phyloP scores from a whole-genome alignment of 2,113 vertebrate species.

The Sminthopsis crassicaudata region DNA sequence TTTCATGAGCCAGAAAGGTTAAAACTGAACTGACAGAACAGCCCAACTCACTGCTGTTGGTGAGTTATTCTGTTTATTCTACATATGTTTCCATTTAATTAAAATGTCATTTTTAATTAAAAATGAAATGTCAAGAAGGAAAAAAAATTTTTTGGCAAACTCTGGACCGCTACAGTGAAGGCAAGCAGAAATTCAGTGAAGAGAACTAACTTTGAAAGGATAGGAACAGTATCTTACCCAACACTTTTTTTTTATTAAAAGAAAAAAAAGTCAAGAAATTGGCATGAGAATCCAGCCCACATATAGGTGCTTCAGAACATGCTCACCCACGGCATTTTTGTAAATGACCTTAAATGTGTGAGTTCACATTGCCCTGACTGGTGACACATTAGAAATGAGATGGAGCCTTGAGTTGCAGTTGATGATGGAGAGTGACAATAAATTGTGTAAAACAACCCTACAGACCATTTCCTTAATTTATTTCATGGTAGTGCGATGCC shows the following conservation, averaged over 20 bases:
- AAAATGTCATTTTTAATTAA: conserved; percentile 83
- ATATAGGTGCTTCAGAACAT: conserved; percentile 15
- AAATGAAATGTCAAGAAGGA: conserved; percentile 78
- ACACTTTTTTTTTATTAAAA: conserved; percentile 28
- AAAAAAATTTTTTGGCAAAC: conserved; percentile 68
- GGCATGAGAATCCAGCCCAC: background rate
- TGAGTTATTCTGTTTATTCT: conserved; percentile 75
- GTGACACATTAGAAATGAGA: conserved; percentile 46
- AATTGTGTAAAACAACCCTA: conserved; percentile 55
- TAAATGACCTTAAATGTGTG: conserved; percentile 22
- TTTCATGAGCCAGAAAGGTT: conserved; percentile 68
- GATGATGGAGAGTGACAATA: conserved; percentile 55
- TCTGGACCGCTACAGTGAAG: conserved; percentile 33
- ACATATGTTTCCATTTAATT: conserved; percentile 76
- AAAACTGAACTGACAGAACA: conserved; percentile 60
- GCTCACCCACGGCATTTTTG: background rate
- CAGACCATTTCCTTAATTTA: conserved; percentile 48
- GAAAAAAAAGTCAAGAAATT: background rate
- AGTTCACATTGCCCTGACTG: conserved; percentile 2
- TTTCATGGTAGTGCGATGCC: conserved; percentile 38
- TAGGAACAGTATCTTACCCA: conserved; percentile 38
- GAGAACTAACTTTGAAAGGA: conserved; percentile 53
- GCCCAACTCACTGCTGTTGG: conserved; percentile 60
- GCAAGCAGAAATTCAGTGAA: conserved; percentile 10
- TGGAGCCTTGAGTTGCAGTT: conserved; percentile 53